A percentile compares a stretch with the other conserved stretches of the same genome.
These are phyloP conservation scores for Eupeodes latifasciatus DNA, from an alignment of 2,888 invertebrate genomes.

Conservation along the genomic window DNA sequence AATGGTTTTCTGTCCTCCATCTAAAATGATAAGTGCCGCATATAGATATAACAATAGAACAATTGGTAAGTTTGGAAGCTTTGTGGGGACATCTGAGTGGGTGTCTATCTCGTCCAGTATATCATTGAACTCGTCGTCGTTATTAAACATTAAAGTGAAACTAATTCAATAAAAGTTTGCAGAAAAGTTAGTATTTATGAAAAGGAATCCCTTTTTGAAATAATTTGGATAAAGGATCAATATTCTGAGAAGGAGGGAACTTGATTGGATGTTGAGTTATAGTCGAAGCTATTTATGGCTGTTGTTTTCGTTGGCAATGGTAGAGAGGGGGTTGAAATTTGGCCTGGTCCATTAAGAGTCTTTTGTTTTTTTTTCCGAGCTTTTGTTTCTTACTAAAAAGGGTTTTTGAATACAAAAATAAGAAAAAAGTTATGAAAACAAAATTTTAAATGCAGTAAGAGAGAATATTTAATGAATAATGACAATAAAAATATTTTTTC, in stretches of 20 bases:
- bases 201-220: constrained; percentile 1
- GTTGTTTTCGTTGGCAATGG: background rate
- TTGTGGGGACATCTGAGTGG: constrained; percentile 8
- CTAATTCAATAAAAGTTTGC: constrained; percentile 28
- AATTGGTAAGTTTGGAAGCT: background rate
- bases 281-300: background rate
- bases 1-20: constrained; percentile 10
- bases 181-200: background rate
- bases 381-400: background rate
- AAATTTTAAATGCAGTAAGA: background rate
- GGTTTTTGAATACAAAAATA: background rate
- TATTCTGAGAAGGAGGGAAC: background rate
- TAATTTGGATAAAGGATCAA: background rate
- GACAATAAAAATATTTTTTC: background rate
- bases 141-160: constrained; percentile 36
- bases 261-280: constrained; percentile 1
- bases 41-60: constrained; percentile 18
- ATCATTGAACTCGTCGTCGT: constrained; percentile 29
- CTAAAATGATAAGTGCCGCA: constrained; percentile 9
- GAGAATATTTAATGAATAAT: constrained; percentile 6
- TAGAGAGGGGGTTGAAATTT: background rate
- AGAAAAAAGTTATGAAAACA: background rate
- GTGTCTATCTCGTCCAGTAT: background rate
- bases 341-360: background rate
- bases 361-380: background rate